Evolutionary conservation across 2,113 vertebrate species (phyloP), one percentile per base, ranked within the genome.

Genomic region (Salminus brasiliensis): DNA sequence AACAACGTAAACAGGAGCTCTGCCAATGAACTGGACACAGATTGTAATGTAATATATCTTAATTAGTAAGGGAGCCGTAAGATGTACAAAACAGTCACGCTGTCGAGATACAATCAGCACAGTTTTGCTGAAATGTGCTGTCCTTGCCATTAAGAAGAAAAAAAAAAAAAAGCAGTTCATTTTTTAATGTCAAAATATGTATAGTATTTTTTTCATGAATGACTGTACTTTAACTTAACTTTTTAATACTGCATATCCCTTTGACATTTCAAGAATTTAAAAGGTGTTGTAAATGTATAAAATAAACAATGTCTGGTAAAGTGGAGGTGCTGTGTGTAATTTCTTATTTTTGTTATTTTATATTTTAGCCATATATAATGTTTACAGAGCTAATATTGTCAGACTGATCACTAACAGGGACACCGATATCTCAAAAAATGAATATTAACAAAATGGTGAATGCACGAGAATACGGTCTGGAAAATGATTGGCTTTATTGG

Each of bases 261-360:
- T 84, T 89, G 86, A 89, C 83, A 86, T 86, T 90, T 88, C 87
- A 89, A 82, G 85, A 66, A 59, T 80, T n/a, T 59, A 83, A 82
- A 78, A 66, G 74, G 83, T 79, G 82, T 84, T 90, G 85, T 81
- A 86, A 79, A 85, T 86, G 79, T 85, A n/a, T n/a, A n/a, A n/a
- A 91, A 85, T 86, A 88, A 86, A 86, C 80, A 80, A 76, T 73
- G 60, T 76, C 60, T 55, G 53, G 55, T 79, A 82, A 27, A 15
- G 75, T 15, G 4, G 53, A 62, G 6, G 47, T 72, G 57, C 29
- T 25, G 32, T 63, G 55, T 81, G n/a, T n/a, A n/a, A n/a, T n/a
- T n/a, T n/a, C n/a, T n/a, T n/a, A 88, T 84, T 91, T 89, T 90
- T 87, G 2, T 15, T 23, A 10, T 25, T 67, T 55, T 32, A 10